These are phyloP conservation scores for Ornithoptera priamus DNA, from an alignment of 2,888 invertebrate species.

Conservation along the genomic window DNA sequence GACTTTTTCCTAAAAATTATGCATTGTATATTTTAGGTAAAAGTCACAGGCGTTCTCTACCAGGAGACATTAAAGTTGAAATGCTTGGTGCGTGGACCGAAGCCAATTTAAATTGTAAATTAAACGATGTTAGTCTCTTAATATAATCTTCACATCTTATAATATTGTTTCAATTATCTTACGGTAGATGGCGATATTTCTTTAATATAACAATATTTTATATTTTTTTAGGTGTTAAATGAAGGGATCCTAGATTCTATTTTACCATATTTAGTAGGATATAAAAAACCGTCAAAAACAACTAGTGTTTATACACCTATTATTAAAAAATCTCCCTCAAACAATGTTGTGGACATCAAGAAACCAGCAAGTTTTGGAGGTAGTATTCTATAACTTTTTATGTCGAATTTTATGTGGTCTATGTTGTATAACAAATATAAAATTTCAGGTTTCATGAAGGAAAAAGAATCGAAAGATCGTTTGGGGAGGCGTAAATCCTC, in stretches of 20 bases:
- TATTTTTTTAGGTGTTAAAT: constrained; percentile 83
- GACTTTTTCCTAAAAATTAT: not conserved
- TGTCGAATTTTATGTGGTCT: not conserved
- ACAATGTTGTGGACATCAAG: constrained; percentile 61
- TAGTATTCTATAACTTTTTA: constrained; percentile 37
- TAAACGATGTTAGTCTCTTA: constrained; percentile 65
- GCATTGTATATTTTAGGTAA: constrained; percentile 42
- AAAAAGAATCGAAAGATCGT: constrained; percentile 71
- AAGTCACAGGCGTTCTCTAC: constrained; percentile 49
- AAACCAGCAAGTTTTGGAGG: constrained; percentile 77
- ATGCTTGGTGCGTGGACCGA: constrained; percentile 76
- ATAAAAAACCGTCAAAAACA: constrained; percentile 77
- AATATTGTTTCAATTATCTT: too few species aligned
- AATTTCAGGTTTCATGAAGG: constrained; percentile 65
- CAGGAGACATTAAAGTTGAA: constrained; percentile 64
- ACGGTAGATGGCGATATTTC: constrained; percentile 50
- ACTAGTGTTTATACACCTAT: constrained; percentile 75
- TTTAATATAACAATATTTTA: constrained; percentile 37
- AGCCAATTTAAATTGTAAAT: constrained; percentile 73
- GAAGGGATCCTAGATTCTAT: constrained; percentile 92
- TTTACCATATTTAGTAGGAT: constrained; percentile 85
- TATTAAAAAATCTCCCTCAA: constrained; percentile 72
- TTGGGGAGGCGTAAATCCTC: constrained; percentile 74
- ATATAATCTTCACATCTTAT: not conserved
- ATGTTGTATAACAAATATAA: not conserved